phyloP scores from a whole-genome alignment of 2,888 invertebrate species.

The Pseudeuparius sepicola region DNA sequence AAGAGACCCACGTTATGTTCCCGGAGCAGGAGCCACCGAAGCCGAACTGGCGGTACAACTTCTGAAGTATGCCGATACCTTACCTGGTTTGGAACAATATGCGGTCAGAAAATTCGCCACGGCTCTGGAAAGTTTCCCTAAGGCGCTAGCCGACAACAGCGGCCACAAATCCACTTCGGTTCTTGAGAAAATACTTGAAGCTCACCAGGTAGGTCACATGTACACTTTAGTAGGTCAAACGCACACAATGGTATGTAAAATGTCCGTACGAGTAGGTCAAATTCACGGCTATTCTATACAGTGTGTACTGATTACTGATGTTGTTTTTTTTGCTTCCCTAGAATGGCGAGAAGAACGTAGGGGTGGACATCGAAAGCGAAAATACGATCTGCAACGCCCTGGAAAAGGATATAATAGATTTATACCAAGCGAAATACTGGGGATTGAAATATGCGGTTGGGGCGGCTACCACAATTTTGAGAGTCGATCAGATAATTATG shows the following conservation, averaged over 20 bases:
- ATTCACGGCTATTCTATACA: no score
- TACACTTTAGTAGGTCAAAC: background rate
- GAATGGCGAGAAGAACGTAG: constrained; percentile 64
- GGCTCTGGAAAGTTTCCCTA: constrained; percentile 84
- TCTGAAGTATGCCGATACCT: constrained; percentile 77
- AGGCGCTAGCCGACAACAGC: constrained; percentile 88
- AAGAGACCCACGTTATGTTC: constrained; percentile 52
- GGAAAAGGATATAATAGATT: constrained; percentile 70
- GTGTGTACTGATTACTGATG: no score
- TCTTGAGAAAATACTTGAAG: constrained; percentile 80
- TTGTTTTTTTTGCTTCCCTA: constrained; percentile 29
- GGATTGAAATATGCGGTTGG: constrained; percentile 91
- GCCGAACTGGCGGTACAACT: constrained; percentile 85
- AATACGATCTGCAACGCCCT: constrained; percentile 63
- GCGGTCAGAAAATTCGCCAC: constrained; percentile 87
- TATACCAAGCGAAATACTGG: constrained; percentile 83
- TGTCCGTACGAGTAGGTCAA: no score
- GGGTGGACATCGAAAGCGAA: constrained; percentile 81
- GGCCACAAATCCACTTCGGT: constrained; percentile 83
- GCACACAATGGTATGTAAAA: background rate
- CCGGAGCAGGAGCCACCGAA: constrained; percentile 95
- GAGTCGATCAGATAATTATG: constrained; percentile 97
- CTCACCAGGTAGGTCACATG: constrained; percentile 60
- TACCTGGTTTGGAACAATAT: constrained; percentile 94
- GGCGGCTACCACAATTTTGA: constrained; percentile 84